These are phyloP conservation scores for Brachyrhaphis roseni DNA, from an alignment of 2,797 vertebrate genomes.

Conservation along the genomic window DNA sequence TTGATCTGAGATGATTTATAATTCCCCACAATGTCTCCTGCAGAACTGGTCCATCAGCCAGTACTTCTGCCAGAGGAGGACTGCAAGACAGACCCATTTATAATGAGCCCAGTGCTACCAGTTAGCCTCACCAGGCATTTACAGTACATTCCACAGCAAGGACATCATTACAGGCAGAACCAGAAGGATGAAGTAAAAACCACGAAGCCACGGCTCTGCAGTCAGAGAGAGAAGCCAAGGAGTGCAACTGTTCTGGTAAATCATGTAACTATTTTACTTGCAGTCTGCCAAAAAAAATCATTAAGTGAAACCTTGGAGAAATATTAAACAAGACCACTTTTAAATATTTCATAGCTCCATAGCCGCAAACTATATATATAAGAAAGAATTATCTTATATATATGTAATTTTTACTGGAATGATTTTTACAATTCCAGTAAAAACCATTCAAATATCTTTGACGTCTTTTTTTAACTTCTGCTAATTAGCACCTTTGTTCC, in stretches of 20 bases:
- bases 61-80: background rate
- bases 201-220: background rate
- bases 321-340: background rate
- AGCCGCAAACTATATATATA: background rate
- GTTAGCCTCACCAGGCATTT: background rate
- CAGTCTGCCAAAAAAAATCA: background rate
- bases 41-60: background rate
- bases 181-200: background rate
- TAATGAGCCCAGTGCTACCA: background rate
- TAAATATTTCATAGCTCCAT: background rate
- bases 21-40: background rate
- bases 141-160: background rate
- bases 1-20: background rate
- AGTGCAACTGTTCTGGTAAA: background rate
- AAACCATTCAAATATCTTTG: background rate
- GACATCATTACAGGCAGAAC: background rate
- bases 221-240: background rate
- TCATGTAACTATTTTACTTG: background rate
- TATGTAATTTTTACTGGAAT: no score
- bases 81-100: background rate
- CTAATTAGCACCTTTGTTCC: background rate
- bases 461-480: background rate
- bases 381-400: background rate
- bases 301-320: background rate
- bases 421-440: no score